Evolutionary conservation across 1,140 invertebrate genomes (phyloP).

Genomic region (Cotesia vestalis): DNA sequence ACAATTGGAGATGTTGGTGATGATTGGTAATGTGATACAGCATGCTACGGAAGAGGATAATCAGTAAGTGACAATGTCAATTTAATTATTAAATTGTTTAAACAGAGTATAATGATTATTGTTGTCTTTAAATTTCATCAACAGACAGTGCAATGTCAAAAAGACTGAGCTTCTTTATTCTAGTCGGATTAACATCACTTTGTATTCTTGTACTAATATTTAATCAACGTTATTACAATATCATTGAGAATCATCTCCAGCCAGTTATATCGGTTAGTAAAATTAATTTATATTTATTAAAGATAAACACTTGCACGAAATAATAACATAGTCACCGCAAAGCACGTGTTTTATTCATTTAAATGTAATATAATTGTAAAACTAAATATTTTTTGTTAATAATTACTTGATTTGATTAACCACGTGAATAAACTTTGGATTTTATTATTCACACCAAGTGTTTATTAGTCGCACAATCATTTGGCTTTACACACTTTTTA

Average conservation of each 20-base stretch:
- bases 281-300: constrained; percentile 37
- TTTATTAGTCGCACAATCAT: constrained; percentile 16
- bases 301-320: constrained; percentile 49
- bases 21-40: too few relatives aligned
- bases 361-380: too few relatives aligned
- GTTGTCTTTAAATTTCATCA: constrained; percentile 2
- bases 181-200: constrained; percentile 58
- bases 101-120: too few relatives aligned
- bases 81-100: too few relatives aligned
- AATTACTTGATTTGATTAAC: too few relatives aligned
- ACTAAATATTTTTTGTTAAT: too few relatives aligned
- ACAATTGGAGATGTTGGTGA: too few relatives aligned
- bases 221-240: constrained; percentile 61
- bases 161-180: constrained; percentile 60
- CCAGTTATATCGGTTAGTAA: constrained; percentile 60
- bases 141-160: constrained; percentile 56
- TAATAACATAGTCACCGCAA: constrained; percentile 37
- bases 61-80: background rate
- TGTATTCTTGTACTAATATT: constrained; percentile 63
- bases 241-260: constrained; percentile 60
- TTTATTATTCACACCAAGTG: constrained; percentile 20
- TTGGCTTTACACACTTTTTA: constrained; percentile 25
- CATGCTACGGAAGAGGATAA: background rate
- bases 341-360: too few relatives aligned
- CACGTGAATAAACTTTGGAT: too few relatives aligned